Percentiles rank a stretch among this genome's conserved stretches.
Conservation (phyloP, 2,888 invertebrate species). For the Rotaria magnacalcarata region DNA sequence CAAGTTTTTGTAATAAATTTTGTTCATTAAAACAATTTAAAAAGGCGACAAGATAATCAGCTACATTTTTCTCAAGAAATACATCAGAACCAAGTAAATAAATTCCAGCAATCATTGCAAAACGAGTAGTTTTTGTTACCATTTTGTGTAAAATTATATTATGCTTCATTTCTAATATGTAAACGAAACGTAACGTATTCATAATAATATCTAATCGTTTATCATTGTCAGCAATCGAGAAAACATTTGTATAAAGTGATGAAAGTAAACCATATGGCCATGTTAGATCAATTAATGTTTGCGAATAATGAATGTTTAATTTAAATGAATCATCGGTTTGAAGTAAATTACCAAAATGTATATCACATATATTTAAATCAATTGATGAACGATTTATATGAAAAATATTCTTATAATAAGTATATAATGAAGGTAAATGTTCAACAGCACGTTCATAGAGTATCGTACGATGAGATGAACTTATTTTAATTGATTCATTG, state of each 20-base stretch:
- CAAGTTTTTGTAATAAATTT: constrained; percentile 6
- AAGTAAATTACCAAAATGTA: background rate
- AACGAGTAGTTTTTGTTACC: constrained; percentile 2
- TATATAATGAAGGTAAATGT: constrained; percentile 13
- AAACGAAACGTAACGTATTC: constrained; percentile 23
- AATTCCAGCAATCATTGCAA: constrained; percentile 17
- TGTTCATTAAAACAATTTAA: constrained; percentile 15
- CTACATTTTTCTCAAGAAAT: constrained; percentile 4
- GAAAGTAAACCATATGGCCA: constrained; percentile 28
- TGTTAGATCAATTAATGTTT: background rate
- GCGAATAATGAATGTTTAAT: background rate
- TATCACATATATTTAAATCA: background rate
- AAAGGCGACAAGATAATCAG: background rate
- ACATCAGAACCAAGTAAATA: constrained; percentile 22
- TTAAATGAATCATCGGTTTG: background rate
- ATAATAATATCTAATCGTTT: background rate
- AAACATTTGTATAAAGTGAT: background rate
- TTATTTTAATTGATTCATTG: background rate
- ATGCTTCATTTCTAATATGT: constrained; percentile 28
- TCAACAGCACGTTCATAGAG: constrained; percentile 13
- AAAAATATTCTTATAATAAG: constrained; percentile 7
- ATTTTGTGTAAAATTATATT: background rate
- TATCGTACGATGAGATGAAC: background rate
- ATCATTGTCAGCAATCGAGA: background rate
- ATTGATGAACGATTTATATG: constrained; percentile 15